These are phyloP conservation scores for Vultur gryphus DNA, from an alignment of 2,797 vertebrate species.

Conservation along the genomic window DNA sequence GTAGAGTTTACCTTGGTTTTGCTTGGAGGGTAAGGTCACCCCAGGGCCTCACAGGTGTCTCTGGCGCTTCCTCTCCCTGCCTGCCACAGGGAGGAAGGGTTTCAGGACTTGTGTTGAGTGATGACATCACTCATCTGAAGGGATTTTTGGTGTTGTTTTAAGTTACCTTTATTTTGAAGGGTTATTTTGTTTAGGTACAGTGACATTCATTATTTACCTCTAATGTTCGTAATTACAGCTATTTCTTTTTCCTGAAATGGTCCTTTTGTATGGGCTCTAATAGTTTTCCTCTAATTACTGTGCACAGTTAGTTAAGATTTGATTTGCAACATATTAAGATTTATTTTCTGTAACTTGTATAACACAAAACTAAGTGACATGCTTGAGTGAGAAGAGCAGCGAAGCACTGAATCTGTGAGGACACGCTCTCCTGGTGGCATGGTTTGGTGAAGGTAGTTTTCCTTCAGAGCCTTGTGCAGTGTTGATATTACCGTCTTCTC, in stretches of 20 bases:
- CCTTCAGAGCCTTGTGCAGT: not conserved
- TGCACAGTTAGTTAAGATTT: not conserved
- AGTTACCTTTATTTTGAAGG: not conserved
- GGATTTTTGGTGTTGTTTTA: not conserved
- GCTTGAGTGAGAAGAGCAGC: not conserved
- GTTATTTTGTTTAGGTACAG: not conserved
- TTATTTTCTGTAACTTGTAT: not conserved
- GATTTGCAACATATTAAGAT: not conserved
- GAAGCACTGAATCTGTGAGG: not conserved
- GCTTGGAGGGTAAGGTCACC: not conserved
- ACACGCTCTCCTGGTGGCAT: rapidly evolving
- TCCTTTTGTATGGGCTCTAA: not conserved
- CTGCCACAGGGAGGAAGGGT: rapidly evolving
- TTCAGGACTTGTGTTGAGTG: not conserved
- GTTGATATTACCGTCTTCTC: not conserved
- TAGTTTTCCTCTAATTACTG: not conserved
- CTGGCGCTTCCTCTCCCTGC: not conserved
- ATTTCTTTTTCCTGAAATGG: not conserved
- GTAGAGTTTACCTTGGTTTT: not conserved
- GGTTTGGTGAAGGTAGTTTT: not conserved
- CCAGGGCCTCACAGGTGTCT: not conserved
- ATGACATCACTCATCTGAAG: not conserved
- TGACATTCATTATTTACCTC: rapidly evolving
- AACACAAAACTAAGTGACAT: not conserved
- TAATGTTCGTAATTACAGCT: not conserved